Evolutionary conservation across 2,113 vertebrate genomes (phyloP).

Genomic region (Puntigrus tetrazona): DNA sequence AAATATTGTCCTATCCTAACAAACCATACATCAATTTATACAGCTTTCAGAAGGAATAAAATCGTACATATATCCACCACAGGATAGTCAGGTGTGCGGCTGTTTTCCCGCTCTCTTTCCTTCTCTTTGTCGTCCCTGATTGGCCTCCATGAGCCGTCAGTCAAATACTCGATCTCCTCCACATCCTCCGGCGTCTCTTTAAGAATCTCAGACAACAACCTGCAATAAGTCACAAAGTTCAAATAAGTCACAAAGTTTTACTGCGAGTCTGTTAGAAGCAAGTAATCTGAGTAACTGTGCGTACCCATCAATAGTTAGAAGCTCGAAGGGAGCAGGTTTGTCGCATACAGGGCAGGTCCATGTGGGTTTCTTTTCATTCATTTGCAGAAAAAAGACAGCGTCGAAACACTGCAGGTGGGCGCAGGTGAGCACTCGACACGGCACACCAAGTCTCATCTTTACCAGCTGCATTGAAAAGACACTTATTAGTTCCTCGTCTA

Average conservation of each 20-base stretch:
- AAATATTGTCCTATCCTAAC: no score
- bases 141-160: constrained; percentile 94
- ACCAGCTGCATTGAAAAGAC: constrained; percentile 81
- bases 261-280: not conserved
- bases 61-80: constrained; percentile 88
- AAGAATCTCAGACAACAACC: constrained; percentile 92
- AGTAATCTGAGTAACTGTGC: not conserved
- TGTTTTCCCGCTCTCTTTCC: constrained; percentile 84
- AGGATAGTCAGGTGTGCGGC: constrained; percentile 89
- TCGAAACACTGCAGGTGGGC: constrained; percentile 98
- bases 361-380: constrained; percentile 99
- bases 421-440: constrained; percentile 92
- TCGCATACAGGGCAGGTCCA: constrained; percentile 98
- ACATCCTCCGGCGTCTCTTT: constrained; percentile 89
- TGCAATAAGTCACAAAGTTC: constrained; percentile 64
- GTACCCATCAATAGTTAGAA: constrained; percentile 97
- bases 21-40: no score
- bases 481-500: not conserved
- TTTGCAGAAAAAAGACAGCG: constrained; percentile 97
- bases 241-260: no score
- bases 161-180: constrained; percentile 94
- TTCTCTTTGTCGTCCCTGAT: constrained; percentile 88
- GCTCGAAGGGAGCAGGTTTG: constrained; percentile 94
- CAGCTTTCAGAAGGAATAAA: not conserved
- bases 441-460: constrained; percentile 96